These are phyloP conservation scores for Hippocampus comes DNA, from an alignment of 2,113 vertebrate genomes.

Conservation along the genomic window DNA sequence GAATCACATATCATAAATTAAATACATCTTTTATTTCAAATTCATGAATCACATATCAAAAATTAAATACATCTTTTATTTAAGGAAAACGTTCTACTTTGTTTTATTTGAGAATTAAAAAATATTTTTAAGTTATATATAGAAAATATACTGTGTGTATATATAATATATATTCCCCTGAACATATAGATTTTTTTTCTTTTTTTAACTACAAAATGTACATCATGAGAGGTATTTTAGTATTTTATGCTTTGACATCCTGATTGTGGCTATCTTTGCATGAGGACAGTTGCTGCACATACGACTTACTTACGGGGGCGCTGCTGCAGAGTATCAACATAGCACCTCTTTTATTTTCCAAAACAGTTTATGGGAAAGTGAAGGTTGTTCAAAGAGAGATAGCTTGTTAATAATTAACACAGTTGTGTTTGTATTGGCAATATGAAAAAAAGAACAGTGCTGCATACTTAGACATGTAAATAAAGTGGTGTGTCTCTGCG, in stretches of 20 bases:
- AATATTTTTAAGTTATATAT: too few species aligned
- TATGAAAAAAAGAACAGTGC: background rate
- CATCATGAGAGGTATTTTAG: too few species aligned
- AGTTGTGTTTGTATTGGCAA: background rate
- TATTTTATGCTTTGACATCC: background rate
- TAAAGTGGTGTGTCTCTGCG: conserved; percentile 4
- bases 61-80: too few species aligned
- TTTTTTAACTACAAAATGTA: background rate
- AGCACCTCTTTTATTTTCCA: background rate
- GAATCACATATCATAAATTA: too few species aligned
- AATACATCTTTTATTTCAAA: too few species aligned
- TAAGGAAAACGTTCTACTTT: too few species aligned
- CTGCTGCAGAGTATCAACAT: conserved; percentile 6
- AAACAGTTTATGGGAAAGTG: background rate
- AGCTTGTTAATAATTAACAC: background rate
- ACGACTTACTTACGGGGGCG: conserved; percentile 17
- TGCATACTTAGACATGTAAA: background rate
- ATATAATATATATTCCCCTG: background rate
- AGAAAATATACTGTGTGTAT: too few species aligned
- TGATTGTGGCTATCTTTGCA: background rate
- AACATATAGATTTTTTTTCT: background rate
- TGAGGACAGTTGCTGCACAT: background rate
- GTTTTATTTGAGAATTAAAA: too few species aligned
- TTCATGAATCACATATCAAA: too few species aligned
- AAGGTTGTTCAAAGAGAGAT: background rate